phyloP scores from a whole-genome alignment of 2,888 invertebrate genomes.

The Cataglyphis livida region DNA sequence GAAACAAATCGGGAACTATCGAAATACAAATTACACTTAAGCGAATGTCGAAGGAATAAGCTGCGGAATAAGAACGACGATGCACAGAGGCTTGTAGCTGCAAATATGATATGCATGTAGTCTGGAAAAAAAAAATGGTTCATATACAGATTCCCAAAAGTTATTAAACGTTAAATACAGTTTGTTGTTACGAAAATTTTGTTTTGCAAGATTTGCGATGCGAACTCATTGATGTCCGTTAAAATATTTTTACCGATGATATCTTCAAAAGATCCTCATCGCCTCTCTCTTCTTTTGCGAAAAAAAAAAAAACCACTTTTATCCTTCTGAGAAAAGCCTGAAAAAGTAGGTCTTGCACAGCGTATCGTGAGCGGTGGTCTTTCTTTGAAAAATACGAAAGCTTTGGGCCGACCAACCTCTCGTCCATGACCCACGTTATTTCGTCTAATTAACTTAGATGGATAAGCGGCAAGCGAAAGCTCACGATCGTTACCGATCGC shows the following conservation, averaged over 20 bases:
- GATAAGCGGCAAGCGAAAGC: conserved; percentile 36
- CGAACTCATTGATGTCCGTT: neutral
- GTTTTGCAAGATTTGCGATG: neutral
- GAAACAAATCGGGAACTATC: neutral
- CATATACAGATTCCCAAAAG: neutral
- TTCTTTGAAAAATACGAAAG: conserved; percentile 36
- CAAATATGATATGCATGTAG: neutral
- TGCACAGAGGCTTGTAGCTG: neutral
- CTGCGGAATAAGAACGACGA: neutral
- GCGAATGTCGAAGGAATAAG: neutral
- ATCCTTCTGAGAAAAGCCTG: neutral
- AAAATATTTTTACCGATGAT: conserved; percentile 8
- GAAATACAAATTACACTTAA: neutral
- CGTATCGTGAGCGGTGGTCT: neutral
- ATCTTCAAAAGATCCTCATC: conserved; percentile 4
- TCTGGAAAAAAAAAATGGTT: neutral
- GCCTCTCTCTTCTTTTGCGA: neutral
- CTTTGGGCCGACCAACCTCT: conserved; percentile 45
- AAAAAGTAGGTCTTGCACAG: conserved; percentile 40
- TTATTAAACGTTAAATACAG: neutral
- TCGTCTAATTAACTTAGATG: conserved; percentile 72
- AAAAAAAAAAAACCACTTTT: conserved; percentile 37
- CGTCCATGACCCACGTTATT: conserved; percentile 73
- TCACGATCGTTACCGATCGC: conserved; percentile 62
- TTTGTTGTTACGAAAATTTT: conserved; percentile 11